Evolutionary conservation across 2,113 vertebrate genomes (phyloP), one percentile per base, ranked within the genome.

Genomic region (Tragelaphus buxtoni): DNA sequence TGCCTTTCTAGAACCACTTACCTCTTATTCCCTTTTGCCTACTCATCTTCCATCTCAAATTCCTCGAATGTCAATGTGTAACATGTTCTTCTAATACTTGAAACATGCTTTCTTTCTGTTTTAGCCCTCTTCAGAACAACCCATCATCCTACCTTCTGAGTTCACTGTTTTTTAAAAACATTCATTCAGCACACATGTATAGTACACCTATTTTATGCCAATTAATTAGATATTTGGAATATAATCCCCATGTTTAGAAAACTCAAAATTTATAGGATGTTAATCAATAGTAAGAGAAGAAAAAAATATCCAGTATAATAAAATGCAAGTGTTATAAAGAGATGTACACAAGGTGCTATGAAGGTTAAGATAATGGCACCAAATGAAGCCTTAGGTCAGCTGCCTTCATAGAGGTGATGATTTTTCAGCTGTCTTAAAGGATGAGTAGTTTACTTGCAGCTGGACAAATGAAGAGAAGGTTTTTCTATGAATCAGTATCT

Each of bases 221-320:
- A 18, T 95, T 95, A 24, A 72, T 51, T 45, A 92, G 12, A 13
- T 60, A 82, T 13, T 85, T 8, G n/a, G 63, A 94, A 83, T 94
- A 77, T 8, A 91, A 9, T 55, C 49, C 32, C 63, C n/a, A 42
- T 49, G 39, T 56, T 94, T 65, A 45, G 32, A 91, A 39, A 91
- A 83, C 47, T 65, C 63, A 53, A 30, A 74, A n/a, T 96, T 96
- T 94, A 42, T 42, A 88, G n/a, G 20, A 94, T 91, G 20, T 91
- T 94, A 82, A 22, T 28, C 26, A 17, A n/a, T 89, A 82, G 53
- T 45, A 51, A 55, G 18, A 74, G 14, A 49, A 49, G 56, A 13
- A 72, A 81, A 89, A 63, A 49, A 61, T 11, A 69, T 42, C 32
- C 61, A 47, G 22, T 35, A 28, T 7, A 88, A 82, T 65, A 83